Conservation (phyloP, 2,797 vertebrate species). For the Gila robusta region DNA sequence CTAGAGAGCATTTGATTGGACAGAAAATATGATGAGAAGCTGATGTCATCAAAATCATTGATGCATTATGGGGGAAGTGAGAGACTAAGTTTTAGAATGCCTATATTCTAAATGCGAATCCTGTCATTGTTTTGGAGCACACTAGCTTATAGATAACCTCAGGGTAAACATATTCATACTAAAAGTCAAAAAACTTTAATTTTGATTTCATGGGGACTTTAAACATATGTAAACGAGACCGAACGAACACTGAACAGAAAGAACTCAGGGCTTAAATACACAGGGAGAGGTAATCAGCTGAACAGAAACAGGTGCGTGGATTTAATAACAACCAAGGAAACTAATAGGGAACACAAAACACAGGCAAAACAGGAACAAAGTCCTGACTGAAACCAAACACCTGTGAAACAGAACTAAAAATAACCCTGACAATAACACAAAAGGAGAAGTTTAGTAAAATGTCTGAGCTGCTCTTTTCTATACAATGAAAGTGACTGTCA, state of each 20-base stretch:
- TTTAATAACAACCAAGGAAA: neutral
- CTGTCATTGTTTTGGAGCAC: too few species aligned
- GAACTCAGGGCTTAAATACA: neutral
- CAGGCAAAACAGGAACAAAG: neutral
- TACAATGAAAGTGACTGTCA: neutral
- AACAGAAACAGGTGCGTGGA: neutral
- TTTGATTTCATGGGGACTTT: too few species aligned
- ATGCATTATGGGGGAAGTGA: too few species aligned
- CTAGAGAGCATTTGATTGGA: too few species aligned
- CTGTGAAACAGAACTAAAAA: neutral
- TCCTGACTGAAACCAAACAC: neutral
- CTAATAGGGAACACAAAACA: neutral
- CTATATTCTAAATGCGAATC: too few species aligned
- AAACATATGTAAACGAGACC: neutral
- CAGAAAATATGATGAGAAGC: too few species aligned
- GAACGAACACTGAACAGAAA: neutral
- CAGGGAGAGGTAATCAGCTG: too few species aligned
- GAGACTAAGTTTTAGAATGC: too few species aligned
- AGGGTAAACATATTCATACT: too few species aligned
- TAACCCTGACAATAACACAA: neutral
- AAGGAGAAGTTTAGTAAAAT: neutral
- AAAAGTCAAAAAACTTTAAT: too few species aligned
- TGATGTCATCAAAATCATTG: too few species aligned
- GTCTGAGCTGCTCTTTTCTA: neutral
- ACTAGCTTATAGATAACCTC: too few species aligned